These are phyloP conservation scores for Sparus aurata DNA, from an alignment of 2,797 vertebrate species.

Conservation along the genomic window DNA sequence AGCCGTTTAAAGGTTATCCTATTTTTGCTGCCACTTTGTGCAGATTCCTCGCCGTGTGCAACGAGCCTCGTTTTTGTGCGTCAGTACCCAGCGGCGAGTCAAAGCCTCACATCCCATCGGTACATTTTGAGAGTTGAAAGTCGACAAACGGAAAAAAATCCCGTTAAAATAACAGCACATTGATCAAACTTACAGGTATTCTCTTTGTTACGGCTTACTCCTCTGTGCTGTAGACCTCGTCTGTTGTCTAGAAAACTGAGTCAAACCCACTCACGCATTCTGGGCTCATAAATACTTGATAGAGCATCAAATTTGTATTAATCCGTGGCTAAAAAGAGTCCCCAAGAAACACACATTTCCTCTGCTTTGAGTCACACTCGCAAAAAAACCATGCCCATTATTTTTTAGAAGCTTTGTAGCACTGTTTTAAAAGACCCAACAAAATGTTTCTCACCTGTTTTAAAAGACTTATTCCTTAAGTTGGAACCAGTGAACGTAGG, in stretches of 20 bases:
- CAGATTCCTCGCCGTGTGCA: not conserved
- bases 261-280: not conserved
- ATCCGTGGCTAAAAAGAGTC: no score
- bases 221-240: no score
- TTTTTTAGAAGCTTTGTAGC: no score
- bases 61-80: not conserved
- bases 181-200: not conserved
- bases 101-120: constrained; percentile 1
- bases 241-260: no score
- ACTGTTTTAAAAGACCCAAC: not conserved
- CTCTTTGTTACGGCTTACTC: not conserved
- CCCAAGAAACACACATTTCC: no score
- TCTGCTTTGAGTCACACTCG: not conserved
- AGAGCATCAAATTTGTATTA: not conserved
- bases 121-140: no score
- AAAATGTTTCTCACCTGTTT: not conserved
- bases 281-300: not conserved
- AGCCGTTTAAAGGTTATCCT: constrained; percentile 53
- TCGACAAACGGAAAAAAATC: no score
- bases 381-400: not conserved
- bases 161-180: not conserved
- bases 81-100: not conserved
- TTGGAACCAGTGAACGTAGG: not conserved
- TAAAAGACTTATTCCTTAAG: not conserved
- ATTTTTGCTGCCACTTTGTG: constrained; percentile 7